Evolutionary conservation across 2,113 vertebrate species (phyloP), one percentile per base, ranked within the genome.

Genomic region (Ginglymostoma cirratum): DNA sequence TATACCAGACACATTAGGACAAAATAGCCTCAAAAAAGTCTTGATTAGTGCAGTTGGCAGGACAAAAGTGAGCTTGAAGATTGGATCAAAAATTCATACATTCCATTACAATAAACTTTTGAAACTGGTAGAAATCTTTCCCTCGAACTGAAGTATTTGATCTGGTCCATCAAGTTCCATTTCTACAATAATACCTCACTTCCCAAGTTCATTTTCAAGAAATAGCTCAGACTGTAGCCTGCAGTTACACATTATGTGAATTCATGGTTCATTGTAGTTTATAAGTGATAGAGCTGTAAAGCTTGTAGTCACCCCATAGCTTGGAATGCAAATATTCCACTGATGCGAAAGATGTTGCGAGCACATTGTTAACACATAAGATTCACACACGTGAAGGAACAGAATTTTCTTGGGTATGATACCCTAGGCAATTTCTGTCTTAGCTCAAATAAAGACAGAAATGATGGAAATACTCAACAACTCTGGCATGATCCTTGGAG

Each of bases 241-340:
- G 1, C 65, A 61, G 61, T n/a, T 89, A 7, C 3, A n/a, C 61
- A 19, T 17, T 34, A 93, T 23, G 19, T 38, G 3, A 93, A 67
- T 93, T 93, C 5, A 14, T 21, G 15, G 21, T 61, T 67, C 55
- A 67, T 21, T 66, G 61, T 38, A 67, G 30, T n/a, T 92, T 30
- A 30, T 27, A 23, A 65, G 17, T n/a, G 61, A 14, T 93, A 61
- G 34, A 67, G 61, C 34, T 67, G 61, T 61, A 21, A 34, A 38
- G 30, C 61, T 66, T 19, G 5, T 66, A 42, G 24, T 34, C 38
- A 27, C 30, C 52, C 27, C 0, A 52, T 89, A 89, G 24, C 80
- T 45, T 92, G 87, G 89, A 66, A 38, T 92, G 34, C 34, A 92
- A 92, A 92, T 93, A n/a, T 65, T 65, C 89, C 30, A 66, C 61